Evolutionary conservation across 2,888 invertebrate species (phyloP).

Genomic region (Rotaria macrura): DNA sequence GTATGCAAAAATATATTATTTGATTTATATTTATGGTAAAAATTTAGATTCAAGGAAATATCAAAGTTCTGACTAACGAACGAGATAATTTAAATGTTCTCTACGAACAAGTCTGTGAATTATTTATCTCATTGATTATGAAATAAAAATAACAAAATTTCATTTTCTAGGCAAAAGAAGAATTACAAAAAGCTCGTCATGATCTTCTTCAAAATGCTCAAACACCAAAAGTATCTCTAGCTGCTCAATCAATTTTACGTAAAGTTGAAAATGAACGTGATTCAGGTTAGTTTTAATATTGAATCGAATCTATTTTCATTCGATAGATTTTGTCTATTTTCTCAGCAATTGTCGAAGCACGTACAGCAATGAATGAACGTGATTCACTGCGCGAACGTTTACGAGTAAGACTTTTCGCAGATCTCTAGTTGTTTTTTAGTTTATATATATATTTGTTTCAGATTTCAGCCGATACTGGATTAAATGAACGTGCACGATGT

Average conservation of each 20-base stretch:
- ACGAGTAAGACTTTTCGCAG: slow-evolving; percentile 37
- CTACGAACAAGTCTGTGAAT: slow-evolving; percentile 40
- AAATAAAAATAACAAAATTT: too few species aligned
- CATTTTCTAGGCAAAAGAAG: slow-evolving; percentile 13
- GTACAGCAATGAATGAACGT: slow-evolving; percentile 45
- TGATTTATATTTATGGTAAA: neutral
- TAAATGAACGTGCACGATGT: slow-evolving; percentile 46
- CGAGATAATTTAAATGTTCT: slow-evolving; percentile 43
- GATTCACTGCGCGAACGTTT: slow-evolving; percentile 48
- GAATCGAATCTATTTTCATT: too few species aligned
- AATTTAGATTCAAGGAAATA: slow-evolving; percentile 48
- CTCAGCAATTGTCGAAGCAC: slow-evolving; percentile 42
- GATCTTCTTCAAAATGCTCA: slow-evolving; percentile 19
- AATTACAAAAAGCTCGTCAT: slow-evolving; percentile 17
- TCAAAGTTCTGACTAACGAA: slow-evolving; percentile 47
- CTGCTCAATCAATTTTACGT: slow-evolving; percentile 48
- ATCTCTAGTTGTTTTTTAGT: neutral
- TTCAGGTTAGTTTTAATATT: neutral
- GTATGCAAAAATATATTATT: slow-evolving; percentile 36
- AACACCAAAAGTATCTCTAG: slow-evolving; percentile 46
- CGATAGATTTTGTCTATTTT: neutral
- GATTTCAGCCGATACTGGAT: slow-evolving; percentile 47
- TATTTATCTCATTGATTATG: slow-evolving; percentile 25
- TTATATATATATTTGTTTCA: slow-evolving; percentile 34
- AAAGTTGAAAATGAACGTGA: slow-evolving; percentile 46